Evolutionary conservation across 2,113 vertebrate species (phyloP).

Genomic region (Oriolus oriolus): DNA sequence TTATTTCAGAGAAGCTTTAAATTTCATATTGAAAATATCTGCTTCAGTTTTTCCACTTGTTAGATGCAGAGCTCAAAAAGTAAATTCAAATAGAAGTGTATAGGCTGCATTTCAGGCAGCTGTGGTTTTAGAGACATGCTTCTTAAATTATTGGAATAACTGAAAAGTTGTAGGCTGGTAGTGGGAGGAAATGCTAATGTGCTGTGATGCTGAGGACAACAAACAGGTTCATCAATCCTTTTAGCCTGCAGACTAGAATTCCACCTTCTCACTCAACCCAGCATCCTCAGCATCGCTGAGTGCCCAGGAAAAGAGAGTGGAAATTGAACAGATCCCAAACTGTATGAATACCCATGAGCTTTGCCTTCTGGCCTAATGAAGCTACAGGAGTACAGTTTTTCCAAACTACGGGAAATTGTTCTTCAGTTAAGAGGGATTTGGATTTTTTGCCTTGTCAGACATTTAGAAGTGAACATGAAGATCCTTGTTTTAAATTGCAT

Average conservation of each 20-base stretch:
- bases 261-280: not conserved
- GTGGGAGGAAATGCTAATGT: not conserved
- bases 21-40: slow-evolving; percentile 43
- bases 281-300: not conserved
- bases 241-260: not conserved
- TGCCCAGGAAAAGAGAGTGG: not conserved
- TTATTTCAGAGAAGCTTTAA: slow-evolving; percentile 30
- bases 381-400: not conserved
- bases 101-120: not conserved
- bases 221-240: not conserved
- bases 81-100: slow-evolving; percentile 3
- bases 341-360: not conserved
- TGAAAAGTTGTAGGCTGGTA: not conserved
- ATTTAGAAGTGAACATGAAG: not conserved
- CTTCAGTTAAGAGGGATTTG: not conserved
- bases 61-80: not conserved
- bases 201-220: not conserved
- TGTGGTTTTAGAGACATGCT: not conserved
- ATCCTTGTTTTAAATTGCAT: not conserved
- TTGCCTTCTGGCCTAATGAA: not conserved
- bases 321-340: not conserved
- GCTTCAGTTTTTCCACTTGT: slow-evolving; percentile 42
- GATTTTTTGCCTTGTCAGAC: not conserved
- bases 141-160: not conserved
- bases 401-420: not conserved